These are phyloP conservation scores for Rachycentron canadum DNA, from an alignment of 2,797 vertebrate species.

Conservation along the genomic window DNA sequence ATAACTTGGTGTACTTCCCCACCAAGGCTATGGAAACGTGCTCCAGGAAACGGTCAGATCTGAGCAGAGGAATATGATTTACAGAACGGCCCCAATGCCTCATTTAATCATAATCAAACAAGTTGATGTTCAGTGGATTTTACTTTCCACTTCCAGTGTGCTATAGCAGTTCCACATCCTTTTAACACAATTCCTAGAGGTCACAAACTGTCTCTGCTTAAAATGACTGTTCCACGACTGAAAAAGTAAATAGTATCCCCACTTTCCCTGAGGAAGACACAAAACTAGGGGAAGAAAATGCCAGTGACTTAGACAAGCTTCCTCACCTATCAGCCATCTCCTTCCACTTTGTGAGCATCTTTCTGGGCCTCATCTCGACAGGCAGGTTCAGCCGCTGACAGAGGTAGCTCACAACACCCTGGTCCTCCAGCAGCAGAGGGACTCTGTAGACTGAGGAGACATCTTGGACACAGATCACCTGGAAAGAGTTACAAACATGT, in stretches of 20 bases:
- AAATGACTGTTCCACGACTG: not conserved
- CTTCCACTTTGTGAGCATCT: slow-evolving; percentile 96
- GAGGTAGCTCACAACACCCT: slow-evolving; percentile 94
- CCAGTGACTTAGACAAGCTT: not conserved
- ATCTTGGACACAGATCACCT: slow-evolving; percentile 98
- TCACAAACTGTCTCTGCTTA: not conserved
- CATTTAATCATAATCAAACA: not conserved
- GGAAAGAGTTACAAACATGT: slow-evolving; percentile 4
- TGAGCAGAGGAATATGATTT: slow-evolving; percentile 57
- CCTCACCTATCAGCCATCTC: slow-evolving; percentile 95
- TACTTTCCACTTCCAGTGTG: too few species aligned
- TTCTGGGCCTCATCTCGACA: slow-evolving; percentile 88
- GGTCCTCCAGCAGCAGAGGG: slow-evolving; percentile 92
- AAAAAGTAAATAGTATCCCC: not conserved
- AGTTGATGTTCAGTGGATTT: not conserved
- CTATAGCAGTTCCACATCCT: not conserved
- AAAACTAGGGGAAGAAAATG: not conserved
- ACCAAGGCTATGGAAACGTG: slow-evolving; percentile 94
- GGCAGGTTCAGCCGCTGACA: slow-evolving; percentile 90
- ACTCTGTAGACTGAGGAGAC: slow-evolving; percentile 95
- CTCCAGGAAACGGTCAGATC: slow-evolving; percentile 93
- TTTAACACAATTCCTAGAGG: not conserved
- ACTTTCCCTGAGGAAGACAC: not conserved
- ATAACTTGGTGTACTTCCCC: slow-evolving; percentile 96
- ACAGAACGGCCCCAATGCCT: not conserved